Evolutionary conservation across 2,888 invertebrate genomes (phyloP).

Genomic region (Mactromeris polynyma): DNA sequence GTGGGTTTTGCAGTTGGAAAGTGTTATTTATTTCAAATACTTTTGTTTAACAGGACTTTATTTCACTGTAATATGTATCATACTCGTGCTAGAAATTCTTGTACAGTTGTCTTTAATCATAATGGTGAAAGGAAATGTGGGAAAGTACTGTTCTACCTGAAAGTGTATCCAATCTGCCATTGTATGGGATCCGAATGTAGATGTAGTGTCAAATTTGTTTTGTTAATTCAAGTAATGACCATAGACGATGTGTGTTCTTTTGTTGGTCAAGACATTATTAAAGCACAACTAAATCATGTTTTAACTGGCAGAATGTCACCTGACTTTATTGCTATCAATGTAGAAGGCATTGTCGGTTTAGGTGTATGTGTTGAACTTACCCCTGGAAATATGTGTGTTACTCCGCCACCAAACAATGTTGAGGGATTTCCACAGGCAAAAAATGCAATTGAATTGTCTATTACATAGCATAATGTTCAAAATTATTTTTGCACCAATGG

Average conservation of each 20-base stretch:
- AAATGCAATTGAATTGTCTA: too few relatives aligned
- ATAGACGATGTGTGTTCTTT: neutral
- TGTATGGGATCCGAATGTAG: constrained; percentile 1
- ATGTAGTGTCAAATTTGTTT: neutral
- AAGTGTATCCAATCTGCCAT: constrained; percentile 40
- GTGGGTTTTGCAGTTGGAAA: constrained; percentile 23
- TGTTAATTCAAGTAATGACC: neutral
- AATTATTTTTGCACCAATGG: too few relatives aligned
- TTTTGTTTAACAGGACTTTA: constrained; percentile 25
- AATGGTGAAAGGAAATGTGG: constrained; percentile 28
- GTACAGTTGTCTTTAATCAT: constrained; percentile 25
- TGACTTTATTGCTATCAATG: neutral
- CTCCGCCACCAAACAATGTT: too few relatives aligned
- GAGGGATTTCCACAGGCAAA: too few relatives aligned
- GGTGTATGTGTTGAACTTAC: neutral
- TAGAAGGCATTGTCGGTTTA: neutral
- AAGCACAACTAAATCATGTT: constrained; percentile 29
- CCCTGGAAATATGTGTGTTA: neutral
- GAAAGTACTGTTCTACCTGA: constrained; percentile 32
- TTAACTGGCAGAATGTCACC: constrained; percentile 2
- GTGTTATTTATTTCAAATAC: constrained; percentile 37
- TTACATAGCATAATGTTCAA: too few relatives aligned
- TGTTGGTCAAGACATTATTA: neutral
- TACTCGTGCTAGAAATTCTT: constrained; percentile 37
- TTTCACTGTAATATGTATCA: constrained; percentile 32